A percentile compares a stretch with the other conserved stretches of the same genome.
phyloP scores from a whole-genome alignment of 37 sponge, comb jelly and placozoan genomes.

The Spongilla lacustris region DNA sequence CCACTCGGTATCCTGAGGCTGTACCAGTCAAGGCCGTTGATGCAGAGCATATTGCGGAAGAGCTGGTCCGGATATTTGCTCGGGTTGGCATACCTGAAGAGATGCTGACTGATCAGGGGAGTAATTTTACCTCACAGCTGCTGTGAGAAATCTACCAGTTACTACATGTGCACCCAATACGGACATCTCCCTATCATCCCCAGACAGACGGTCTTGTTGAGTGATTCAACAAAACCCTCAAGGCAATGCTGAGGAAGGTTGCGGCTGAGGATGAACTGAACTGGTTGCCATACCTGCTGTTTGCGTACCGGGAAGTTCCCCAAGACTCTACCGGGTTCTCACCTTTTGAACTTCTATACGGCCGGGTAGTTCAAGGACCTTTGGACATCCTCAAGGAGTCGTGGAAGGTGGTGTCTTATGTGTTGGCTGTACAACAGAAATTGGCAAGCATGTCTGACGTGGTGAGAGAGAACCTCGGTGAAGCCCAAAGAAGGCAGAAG shows the following conservation, averaged over 20 bases:
- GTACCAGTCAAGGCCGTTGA: slow-evolving; percentile 23
- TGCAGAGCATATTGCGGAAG: slow-evolving; percentile 26
- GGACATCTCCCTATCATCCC: slow-evolving; percentile 38
- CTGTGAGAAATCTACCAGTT: slow-evolving; percentile 31
- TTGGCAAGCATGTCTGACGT: not conserved
- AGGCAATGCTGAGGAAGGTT: slow-evolving; percentile 26
- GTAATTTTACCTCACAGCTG: slow-evolving; percentile 29
- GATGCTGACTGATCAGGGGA: slow-evolving; percentile 30
- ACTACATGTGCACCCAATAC: slow-evolving; percentile 19
- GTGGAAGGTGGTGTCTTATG: slow-evolving; percentile 17
- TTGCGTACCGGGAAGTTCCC: slow-evolving; percentile 48
- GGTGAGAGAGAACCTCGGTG: not conserved
- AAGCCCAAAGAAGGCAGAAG: not conserved
- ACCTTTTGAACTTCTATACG: slow-evolving; percentile 47
- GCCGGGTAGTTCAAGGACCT: slow-evolving; percentile 29
- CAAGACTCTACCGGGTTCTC: slow-evolving; percentile 44
- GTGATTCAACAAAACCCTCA: slow-evolving; percentile 37
- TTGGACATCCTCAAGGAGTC: slow-evolving; percentile 27
- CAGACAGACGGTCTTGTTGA: slow-evolving; percentile 58
- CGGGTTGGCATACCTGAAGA: slow-evolving; percentile 40
- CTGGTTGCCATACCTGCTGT: slow-evolving; percentile 24
- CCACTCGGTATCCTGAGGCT: slow-evolving; percentile 47
- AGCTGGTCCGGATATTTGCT: slow-evolving; percentile 22
- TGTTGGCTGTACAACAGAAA: not conserved
- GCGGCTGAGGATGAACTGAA: not conserved